Percentiles rank a stretch among this genome's conserved stretches.
phyloP scores from a whole-genome alignment of 2,888 invertebrate species.

The Melanotus villosus region DNA sequence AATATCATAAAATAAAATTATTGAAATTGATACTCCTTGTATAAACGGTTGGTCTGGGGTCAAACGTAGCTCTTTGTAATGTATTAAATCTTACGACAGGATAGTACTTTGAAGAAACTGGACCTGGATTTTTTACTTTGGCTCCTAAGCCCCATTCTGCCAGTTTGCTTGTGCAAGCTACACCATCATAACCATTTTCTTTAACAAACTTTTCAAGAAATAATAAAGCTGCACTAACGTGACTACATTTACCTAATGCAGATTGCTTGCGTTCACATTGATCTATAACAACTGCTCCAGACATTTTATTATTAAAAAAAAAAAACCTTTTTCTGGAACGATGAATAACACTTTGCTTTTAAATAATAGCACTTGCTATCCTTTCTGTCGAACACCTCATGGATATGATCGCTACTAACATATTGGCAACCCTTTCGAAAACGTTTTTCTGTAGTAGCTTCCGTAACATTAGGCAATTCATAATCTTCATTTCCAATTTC shows the following conservation, averaged over 20 bases:
- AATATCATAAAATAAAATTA: background rate
- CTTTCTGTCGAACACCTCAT: background rate
- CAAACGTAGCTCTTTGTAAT: conserved; percentile 1
- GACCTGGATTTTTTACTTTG: conserved; percentile 10
- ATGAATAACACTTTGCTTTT: conserved; percentile 1
- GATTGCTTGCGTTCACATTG: conserved; percentile 12
- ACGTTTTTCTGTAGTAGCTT: background rate
- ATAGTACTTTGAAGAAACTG: conserved; percentile 5
- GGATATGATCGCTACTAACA: background rate
- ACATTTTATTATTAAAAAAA: background rate
- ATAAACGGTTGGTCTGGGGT: conserved; percentile 7
- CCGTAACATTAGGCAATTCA: background rate
- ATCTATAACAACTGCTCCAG: conserved; percentile 5
- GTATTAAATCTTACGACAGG: background rate
- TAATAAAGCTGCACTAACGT: conserved; percentile 4
- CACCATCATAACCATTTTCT: conserved; percentile 2
- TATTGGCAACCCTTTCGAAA: background rate
- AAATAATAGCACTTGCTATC: background rate
- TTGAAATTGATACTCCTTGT: background rate
- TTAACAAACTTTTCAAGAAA: conserved; percentile 11
- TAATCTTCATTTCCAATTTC: conserved; percentile 16
- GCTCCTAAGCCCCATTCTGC: conserved; percentile 18
- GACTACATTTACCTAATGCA: conserved; percentile 14
- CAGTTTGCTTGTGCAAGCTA: conserved; percentile 3
- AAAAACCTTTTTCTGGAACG: background rate